Evolutionary conservation across 2,888 invertebrate species (phyloP).

Genomic region (Didymodactylos carnosus): DNA sequence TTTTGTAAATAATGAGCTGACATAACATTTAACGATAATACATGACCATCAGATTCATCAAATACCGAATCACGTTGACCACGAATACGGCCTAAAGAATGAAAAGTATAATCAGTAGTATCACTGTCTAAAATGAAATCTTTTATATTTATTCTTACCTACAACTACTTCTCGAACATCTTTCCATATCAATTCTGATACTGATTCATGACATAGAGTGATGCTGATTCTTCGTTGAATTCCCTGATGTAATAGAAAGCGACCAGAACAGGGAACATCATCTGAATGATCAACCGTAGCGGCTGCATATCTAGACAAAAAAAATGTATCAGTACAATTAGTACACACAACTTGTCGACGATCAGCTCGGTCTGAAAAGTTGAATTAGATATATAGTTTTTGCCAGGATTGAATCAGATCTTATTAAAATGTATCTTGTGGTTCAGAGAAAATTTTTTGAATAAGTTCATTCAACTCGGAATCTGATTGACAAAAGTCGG

Average conservation of each 20-base stretch:
- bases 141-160: constrained; percentile 37
- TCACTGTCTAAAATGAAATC: background rate
- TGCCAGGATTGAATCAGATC: no score
- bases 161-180: constrained; percentile 89
- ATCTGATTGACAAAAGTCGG: no score
- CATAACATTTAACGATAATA: constrained; percentile 84
- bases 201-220: constrained; percentile 79
- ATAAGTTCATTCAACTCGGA: no score
- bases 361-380: no score
- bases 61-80: constrained; percentile 30
- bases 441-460: no score
- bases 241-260: constrained; percentile 88
- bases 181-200: constrained; percentile 73
- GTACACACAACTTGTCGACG: no score
- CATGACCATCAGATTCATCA: constrained; percentile 44
- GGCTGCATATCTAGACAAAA: constrained; percentile 52
- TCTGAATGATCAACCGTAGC: constrained; percentile 86
- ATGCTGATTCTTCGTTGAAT: constrained; percentile 91
- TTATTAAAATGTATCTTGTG: no score
- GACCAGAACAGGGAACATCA: constrained; percentile 71
- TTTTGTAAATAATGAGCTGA: constrained; percentile 80
- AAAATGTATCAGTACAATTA: background rate
- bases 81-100: constrained; percentile 2
- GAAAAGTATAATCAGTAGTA: background rate
- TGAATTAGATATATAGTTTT: no score